A percentile compares a stretch with the other conserved stretches of the same genome.
Conservation (phyloP, 2,113 vertebrate species). For the Paralichthys olivaceus region DNA sequence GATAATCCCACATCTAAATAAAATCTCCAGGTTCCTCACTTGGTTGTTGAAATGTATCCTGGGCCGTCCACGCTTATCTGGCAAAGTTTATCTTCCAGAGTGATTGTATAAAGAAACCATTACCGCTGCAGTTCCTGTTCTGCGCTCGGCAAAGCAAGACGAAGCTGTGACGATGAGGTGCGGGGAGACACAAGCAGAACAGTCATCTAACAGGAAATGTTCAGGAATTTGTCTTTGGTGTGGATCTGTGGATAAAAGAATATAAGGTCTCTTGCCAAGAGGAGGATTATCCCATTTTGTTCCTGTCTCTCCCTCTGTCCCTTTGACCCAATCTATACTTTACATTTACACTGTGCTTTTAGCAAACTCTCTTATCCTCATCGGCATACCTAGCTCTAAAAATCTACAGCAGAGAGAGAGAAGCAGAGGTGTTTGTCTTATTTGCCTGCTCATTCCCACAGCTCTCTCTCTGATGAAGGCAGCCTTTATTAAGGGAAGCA, state of each 20-base stretch:
- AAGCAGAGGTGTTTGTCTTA: constrained; percentile 49
- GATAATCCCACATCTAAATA: constrained; percentile 36
- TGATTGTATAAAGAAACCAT: constrained; percentile 58
- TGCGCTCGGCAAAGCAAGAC: constrained; percentile 13
- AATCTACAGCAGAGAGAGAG: constrained; percentile 17
- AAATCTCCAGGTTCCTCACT: constrained; percentile 8
- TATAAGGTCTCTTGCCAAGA: constrained; percentile 11
- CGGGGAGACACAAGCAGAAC: constrained; percentile 14
- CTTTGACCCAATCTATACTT: constrained; percentile 20
- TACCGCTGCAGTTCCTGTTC: constrained; percentile 52
- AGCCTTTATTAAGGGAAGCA: constrained; percentile 47
- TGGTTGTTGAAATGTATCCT: constrained; percentile 30
- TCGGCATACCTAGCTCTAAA: constrained; percentile 24
- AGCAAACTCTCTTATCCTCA: constrained; percentile 12
- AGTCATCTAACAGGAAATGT: constrained; percentile 40
- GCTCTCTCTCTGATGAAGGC: constrained; percentile 22
- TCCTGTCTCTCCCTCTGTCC: constrained; percentile 4
- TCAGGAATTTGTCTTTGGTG: constrained; percentile 23
- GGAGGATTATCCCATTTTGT: constrained; percentile 35
- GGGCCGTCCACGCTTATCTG: constrained; percentile 27
- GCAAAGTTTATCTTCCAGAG: constrained; percentile 52
- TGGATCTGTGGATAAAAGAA: constrained; percentile 6
- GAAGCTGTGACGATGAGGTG: constrained; percentile 27
- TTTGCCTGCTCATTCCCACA: constrained; percentile 52
- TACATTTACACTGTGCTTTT: constrained; percentile 33